A percentile compares a stretch with the other conserved stretches of the same genome.
Conservation (phyloP, 2,888 invertebrate genomes). For the Netelia inedita region DNA sequence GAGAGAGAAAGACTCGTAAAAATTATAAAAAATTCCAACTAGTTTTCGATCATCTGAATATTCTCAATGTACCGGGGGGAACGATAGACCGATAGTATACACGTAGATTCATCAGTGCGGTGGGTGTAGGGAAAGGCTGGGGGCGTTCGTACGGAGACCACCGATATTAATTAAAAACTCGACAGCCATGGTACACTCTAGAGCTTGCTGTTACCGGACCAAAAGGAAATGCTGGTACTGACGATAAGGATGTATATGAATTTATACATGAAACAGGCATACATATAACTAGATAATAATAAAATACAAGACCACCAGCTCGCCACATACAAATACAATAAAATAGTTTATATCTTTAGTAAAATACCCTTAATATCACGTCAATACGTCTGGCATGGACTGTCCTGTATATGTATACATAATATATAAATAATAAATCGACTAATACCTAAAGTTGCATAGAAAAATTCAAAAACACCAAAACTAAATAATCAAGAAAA, state of each 20-base stretch:
- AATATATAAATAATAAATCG: no score
- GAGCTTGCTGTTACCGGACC: constrained; percentile 22
- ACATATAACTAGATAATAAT: background rate
- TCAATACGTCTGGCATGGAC: no score
- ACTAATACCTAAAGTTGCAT: no score
- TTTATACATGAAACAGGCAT: background rate
- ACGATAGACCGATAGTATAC: constrained; percentile 31
- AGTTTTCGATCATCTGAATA: background rate
- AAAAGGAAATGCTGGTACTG: constrained; percentile 29
- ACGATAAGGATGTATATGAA: constrained; percentile 31
- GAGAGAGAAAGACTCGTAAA: background rate
- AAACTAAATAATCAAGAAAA: no score
- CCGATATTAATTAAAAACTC: constrained; percentile 66
- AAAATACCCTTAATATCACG: no score
- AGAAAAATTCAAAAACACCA: no score
- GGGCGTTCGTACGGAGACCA: background rate
- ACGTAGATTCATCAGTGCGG: background rate
- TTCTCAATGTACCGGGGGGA: background rate
- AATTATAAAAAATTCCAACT: constrained; percentile 32
- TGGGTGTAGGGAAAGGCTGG: background rate
- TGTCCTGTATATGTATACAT: no score
- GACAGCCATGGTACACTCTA: constrained; percentile 35
- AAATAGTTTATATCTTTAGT: no score
- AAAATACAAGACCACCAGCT: background rate
- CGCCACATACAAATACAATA: background rate